phyloP scores from a whole-genome alignment of 92 coral and sea anemone genomes.

The Siderastrea radians region DNA sequence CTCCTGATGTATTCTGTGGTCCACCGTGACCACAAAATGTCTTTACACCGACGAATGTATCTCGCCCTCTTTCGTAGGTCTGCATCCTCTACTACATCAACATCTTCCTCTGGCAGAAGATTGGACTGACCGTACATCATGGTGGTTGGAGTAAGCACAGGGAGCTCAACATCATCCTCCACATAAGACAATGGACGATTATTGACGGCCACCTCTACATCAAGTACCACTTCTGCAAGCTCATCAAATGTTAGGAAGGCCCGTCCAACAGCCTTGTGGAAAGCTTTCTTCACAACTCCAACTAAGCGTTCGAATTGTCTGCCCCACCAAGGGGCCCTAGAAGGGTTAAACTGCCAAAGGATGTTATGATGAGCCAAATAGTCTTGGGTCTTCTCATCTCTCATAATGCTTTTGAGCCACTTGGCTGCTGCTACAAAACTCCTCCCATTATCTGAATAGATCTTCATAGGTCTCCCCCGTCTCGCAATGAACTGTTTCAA shows the following conservation, averaged over 20 bases:
- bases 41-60: constrained; percentile 27
- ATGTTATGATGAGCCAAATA: too few relatives aligned
- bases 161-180: constrained; percentile 42
- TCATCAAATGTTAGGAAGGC: constrained; percentile 32
- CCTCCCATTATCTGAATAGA: not conserved
- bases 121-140: constrained; percentile 46
- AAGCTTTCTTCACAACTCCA: constrained; percentile 48
- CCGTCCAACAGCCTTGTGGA: constrained; percentile 42
- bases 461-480: constrained; percentile 17
- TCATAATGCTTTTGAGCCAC: too few relatives aligned
- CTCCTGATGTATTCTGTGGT: constrained; percentile 31
- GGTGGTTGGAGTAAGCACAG: constrained; percentile 43
- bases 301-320: constrained; percentile 40
- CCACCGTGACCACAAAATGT: constrained; percentile 37
- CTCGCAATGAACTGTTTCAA: constrained; percentile 11
- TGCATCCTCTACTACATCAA: constrained; percentile 22
- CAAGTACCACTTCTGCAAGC: constrained; percentile 56
- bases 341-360: too few relatives aligned
- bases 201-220: constrained; percentile 53
- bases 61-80: constrained; percentile 41
- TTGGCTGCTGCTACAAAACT: too few relatives aligned
- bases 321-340: too few relatives aligned
- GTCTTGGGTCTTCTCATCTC: too few relatives aligned
- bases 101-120: constrained; percentile 34
- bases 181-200: constrained; percentile 61